Evolutionary conservation across 2,113 vertebrate species (phyloP), one percentile per base, ranked within the genome.

Genomic region (Calonectris borealis): DNA sequence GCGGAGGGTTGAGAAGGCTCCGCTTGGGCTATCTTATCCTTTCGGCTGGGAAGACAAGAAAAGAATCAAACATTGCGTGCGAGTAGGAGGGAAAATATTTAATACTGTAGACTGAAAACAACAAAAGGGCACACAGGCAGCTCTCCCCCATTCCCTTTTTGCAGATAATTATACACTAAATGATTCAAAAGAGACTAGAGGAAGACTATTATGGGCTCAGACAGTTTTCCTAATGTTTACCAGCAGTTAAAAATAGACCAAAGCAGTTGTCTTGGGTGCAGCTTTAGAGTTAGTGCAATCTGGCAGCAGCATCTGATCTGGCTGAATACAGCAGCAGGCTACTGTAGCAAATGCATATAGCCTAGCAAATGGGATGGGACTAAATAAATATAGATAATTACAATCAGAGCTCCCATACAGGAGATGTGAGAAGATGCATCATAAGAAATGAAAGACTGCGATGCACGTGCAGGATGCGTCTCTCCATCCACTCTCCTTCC

Each of bases 241-340:
- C 73, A 79, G 69, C 34, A 71, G 95, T 61, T 94, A 93, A 96
- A 97, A 95, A 95, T 85, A 93, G 90, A 91, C 73, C 73, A 82
- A 71, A 92, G 78, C 88, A 34, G 75, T 85, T 84, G 84, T 95
- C 87, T 84, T 57, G 82, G 40, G 25, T 62, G 73, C 78, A 95
- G 84, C 48, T 82, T 79, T 76, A 25, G 70, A 78, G 78, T 87
- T 26, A 62, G 73, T 64, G 81, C 82, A 52, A 42, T 85, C 92
- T 87, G 57, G 73, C 81, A 60, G 84, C 5, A 0, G 70, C 36
- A 27, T 92, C 64, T 87, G 42, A 26, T 87, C 82, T 79, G 87
- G n/a, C 76, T 25, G 66, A 78, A 48, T 14, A 21, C 54, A 61
- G 76, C 77, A 70, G 34, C 72, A 52, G 54, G 40, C 64, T 89